Evolutionary conservation across 2,888 invertebrate species (phyloP), one percentile per base, ranked within the genome.

Genomic region (Tinea semifulvella): DNA sequence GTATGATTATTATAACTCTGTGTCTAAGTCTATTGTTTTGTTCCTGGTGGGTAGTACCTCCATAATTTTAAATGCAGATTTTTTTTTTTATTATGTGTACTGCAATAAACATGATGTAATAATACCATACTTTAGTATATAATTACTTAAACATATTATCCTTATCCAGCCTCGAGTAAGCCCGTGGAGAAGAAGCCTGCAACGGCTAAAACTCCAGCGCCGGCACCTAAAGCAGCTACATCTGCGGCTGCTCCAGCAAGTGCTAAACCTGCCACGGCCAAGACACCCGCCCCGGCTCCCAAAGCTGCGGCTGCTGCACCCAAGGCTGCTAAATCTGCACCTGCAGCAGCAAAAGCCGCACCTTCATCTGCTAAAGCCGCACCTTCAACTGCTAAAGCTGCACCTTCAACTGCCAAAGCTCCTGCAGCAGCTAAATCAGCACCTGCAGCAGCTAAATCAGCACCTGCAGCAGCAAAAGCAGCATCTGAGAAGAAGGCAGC

Each of bases 161-260:
- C n/a, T n/a, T 36, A 18, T 18, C 4, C 17, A 49, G 36, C 38
- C 8, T 46, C 43, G 39, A 31, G 77, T 11, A 80, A 80, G 55
- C 76, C 79, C 48, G 75, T 77, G 39, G 80, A 79, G 53, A 80
- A 80, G 56, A 79, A 74, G 50, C 63, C 72, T 36, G 63, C 68
- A 10, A 68, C 79, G 27, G 64, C 74, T 2, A 70, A 72, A 43
- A 61, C 82, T 57, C 77, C 76, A 51, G 79, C 84, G 39, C 69
- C 84, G 44, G 64, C 79, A 8, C 50, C 67, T 11, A 43, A 57
- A 39, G 52, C 63, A 26, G 55, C 64, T 5, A 63, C 72, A 46
- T 70, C 76, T 45, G 76, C 76, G 28, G 57, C n/a, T n/a, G n/a
- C n/a, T n/a, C n/a, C n/a, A 13, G 53, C 79, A 11, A 68, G 70